phyloP scores from a whole-genome alignment of 2,797 vertebrate genomes.

The Rhadinocentrus ornatus region DNA sequence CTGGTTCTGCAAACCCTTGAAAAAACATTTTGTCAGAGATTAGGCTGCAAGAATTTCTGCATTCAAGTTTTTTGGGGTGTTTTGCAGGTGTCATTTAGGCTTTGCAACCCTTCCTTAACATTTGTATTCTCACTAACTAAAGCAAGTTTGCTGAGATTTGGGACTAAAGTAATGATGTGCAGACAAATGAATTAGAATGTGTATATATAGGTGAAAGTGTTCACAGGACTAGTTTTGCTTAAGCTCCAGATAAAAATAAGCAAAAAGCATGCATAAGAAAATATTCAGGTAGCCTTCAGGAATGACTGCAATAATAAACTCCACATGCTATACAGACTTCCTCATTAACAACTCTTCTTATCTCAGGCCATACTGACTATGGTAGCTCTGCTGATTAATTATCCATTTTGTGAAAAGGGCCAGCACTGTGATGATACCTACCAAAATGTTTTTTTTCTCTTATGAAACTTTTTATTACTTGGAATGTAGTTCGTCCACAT shows the following conservation, averaged over 20 bases:
- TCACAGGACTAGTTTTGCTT: not conserved
- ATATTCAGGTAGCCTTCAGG: not conserved
- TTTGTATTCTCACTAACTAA: not conserved
- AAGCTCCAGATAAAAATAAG: not conserved
- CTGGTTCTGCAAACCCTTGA: conserved; percentile 59
- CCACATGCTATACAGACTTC: not conserved
- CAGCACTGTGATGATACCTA: not conserved
- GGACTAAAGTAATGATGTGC: not conserved
- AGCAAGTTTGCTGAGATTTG: not conserved
- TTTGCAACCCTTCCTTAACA: not conserved
- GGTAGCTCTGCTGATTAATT: conserved; percentile 4
- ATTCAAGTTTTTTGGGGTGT: not conserved
- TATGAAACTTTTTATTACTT: conserved; percentile 3
- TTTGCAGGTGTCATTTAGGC: conserved; percentile 2
- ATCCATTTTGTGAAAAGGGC: conserved; percentile 1
- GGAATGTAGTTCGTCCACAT: conserved; percentile 7
- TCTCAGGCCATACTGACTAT: not conserved
- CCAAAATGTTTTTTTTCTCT: not conserved
- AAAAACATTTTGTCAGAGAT: conserved; percentile 27
- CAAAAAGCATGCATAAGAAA: not conserved
- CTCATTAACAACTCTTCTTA: conserved; percentile 19
- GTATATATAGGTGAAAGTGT: not conserved
- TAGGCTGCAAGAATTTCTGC: conserved; percentile 21
- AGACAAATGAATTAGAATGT: conserved; percentile 16
- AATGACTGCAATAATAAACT: conserved; percentile 12